phyloP scores from a whole-genome alignment of 2,113 vertebrate species.

The Takifugu bimaculatus region DNA sequence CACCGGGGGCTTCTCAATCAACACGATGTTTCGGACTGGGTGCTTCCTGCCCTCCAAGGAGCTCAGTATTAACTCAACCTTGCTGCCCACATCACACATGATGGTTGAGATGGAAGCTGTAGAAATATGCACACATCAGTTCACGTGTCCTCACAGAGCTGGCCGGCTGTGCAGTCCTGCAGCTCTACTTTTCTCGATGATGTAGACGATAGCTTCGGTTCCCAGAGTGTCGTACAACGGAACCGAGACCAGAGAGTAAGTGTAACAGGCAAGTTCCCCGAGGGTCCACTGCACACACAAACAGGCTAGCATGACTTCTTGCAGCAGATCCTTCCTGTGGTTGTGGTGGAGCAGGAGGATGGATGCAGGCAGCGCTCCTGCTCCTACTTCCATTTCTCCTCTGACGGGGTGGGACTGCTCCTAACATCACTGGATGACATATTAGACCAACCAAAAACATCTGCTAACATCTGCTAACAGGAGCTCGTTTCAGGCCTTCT shows the following conservation, averaged over 20 bases:
- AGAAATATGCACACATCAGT: not conserved
- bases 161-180: not conserved
- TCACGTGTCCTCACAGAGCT: not conserved
- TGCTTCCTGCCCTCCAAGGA: slow-evolving; percentile 72
- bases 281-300: slow-evolving; percentile 83
- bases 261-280: slow-evolving; percentile 85
- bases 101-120: slow-evolving; percentile 81
- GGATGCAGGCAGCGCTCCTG: too few relatives aligned
- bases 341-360: too few relatives aligned
- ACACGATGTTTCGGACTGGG: slow-evolving; percentile 77
- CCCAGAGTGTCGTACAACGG: slow-evolving; percentile 93
- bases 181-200: slow-evolving; percentile 85
- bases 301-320: too few relatives aligned
- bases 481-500: too few relatives aligned
- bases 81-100: slow-evolving; percentile 84
- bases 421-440: too few relatives aligned
- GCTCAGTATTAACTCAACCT: slow-evolving; percentile 79
- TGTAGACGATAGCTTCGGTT: slow-evolving; percentile 81
- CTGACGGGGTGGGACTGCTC: too few relatives aligned
- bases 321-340: too few relatives aligned
- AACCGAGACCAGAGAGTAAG: slow-evolving; percentile 86
- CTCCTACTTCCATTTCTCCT: too few relatives aligned
- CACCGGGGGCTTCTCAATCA: slow-evolving; percentile 79
- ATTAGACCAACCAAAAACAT: too few relatives aligned
- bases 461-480: too few relatives aligned